Evolutionary conservation across 2,113 vertebrate species (phyloP), one percentile per base, ranked within the genome.

Genomic region (Thamnophis sirtalis): DNA sequence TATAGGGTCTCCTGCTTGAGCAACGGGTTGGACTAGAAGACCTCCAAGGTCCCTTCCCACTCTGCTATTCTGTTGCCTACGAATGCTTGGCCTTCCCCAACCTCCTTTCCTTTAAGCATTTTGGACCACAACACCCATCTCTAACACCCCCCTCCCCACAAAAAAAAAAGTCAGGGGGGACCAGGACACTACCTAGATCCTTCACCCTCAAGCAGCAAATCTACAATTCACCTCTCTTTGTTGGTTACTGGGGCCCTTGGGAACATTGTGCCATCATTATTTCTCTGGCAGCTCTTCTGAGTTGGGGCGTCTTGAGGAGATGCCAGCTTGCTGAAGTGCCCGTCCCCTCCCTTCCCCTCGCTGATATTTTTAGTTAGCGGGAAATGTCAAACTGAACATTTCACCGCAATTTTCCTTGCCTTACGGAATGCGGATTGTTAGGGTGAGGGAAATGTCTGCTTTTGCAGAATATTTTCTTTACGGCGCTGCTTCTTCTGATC

Each of bases 391-490:
- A 89, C 19, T 24, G 38, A 84, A 54, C 87, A 93, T 95, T 95
- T 93, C 94, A 84, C 2, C 49, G 17, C 93, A 63, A 91, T 96
- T 53, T 50, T 17, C n/a, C 19, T 38, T 38, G 22, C 63, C 13
- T 94, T 88, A n/a, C 92, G 84, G 89, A 24, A 86, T 93, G 60
- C 26, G 92, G n/a, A 93, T 96, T 95, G 95, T 92, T 96, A 95
- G 95, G 95, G 93, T 91, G 94, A 68, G 56, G 89, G 95, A 89
- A 91, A 63, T 94, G 91, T 93, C 48, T 68, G 73, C 80, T 95
- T 90, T 93, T 95, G 88, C 56, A 94, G 93, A 95, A 93, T 38
- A 93, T 94, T 95, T 95, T 73, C 95, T 96, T 96, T 95, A 87
- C 89, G 49, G 11, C 92, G 19, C 91, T 92, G 93, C 92, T 95